Percentiles rank a stretch among this genome's conserved stretches.
Evolutionary conservation across 1,140 invertebrate species (phyloP).

Genomic region (Augochlora pura): DNA sequence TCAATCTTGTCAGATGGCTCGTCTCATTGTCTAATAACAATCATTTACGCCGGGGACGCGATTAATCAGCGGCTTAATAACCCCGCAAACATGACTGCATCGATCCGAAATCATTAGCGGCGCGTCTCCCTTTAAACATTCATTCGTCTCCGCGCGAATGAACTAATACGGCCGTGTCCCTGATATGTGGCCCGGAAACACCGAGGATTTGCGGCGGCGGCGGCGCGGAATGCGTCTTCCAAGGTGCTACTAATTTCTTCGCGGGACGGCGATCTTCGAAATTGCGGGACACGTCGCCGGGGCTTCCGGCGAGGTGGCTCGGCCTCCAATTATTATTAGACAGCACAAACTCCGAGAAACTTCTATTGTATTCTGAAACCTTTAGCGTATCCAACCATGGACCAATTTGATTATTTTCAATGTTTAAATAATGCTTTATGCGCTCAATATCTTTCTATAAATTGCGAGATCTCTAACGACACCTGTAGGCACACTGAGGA

Average conservation of each 20-base stretch:
- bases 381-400: too few species aligned
- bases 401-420: too few species aligned
- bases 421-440: too few species aligned
- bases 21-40: conserved; percentile 53
- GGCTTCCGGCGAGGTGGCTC: not conserved
- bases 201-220: too few species aligned
- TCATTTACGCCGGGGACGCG: conserved; percentile 47
- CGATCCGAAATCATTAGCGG: conserved; percentile 39
- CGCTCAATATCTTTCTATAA: too few species aligned
- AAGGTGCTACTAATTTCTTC: not conserved
- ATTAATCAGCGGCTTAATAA: conserved; percentile 51
- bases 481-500: too few species aligned
- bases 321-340: not conserved
- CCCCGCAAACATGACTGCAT: conserved; percentile 45
- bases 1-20: conserved; percentile 50
- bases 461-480: too few species aligned
- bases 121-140: conserved; percentile 20
- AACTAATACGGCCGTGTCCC: not conserved
- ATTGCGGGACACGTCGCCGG: not conserved
- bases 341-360: too few species aligned
- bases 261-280: not conserved
- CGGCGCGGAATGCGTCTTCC: not conserved
- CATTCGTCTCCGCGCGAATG: conserved; percentile 15
- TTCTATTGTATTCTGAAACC: too few species aligned
- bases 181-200: not conserved